phyloP scores from a whole-genome alignment of 2,888 invertebrate genomes.

The Cerceris rybyensis region DNA sequence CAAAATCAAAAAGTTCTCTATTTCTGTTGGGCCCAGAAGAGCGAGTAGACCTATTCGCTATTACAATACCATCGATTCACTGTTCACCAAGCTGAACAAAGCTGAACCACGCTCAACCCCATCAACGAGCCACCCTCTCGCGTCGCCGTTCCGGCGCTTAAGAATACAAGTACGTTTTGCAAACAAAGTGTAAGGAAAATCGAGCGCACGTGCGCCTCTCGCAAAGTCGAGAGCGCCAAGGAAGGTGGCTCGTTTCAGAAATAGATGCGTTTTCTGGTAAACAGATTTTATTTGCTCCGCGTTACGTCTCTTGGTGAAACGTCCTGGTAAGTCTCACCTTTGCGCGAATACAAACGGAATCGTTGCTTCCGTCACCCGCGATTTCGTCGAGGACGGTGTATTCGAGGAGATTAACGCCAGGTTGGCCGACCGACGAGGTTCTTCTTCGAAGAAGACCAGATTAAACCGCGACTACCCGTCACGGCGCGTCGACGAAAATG shows the following conservation, averaged over 20 bases:
- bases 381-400: conserved; percentile 36
- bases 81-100: too few species aligned
- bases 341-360: background rate
- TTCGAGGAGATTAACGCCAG: conserved; percentile 59
- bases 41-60: too few species aligned
- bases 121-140: too few species aligned
- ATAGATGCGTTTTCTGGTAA: conserved; percentile 40
- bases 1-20: too few species aligned
- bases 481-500: conserved; percentile 55
- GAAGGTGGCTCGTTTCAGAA: conserved; percentile 26
- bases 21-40: too few species aligned
- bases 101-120: too few species aligned
- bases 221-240: background rate
- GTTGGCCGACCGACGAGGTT: conserved; percentile 2
- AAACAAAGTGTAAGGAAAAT: conserved; percentile 11
- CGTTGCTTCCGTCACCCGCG: conserved; percentile 12
- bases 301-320: conserved; percentile 21
- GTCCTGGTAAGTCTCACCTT: conserved; percentile 12
- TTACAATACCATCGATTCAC: too few species aligned
- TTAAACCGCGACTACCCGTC: conserved; percentile 33
- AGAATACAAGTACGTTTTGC: too few species aligned
- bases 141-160: too few species aligned
- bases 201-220: background rate
- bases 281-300: conserved; percentile 37
- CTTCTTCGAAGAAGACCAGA: conserved; percentile 1